phyloP scores from a whole-genome alignment of 2,113 vertebrate species.

The Pterophyllum scalare region DNA sequence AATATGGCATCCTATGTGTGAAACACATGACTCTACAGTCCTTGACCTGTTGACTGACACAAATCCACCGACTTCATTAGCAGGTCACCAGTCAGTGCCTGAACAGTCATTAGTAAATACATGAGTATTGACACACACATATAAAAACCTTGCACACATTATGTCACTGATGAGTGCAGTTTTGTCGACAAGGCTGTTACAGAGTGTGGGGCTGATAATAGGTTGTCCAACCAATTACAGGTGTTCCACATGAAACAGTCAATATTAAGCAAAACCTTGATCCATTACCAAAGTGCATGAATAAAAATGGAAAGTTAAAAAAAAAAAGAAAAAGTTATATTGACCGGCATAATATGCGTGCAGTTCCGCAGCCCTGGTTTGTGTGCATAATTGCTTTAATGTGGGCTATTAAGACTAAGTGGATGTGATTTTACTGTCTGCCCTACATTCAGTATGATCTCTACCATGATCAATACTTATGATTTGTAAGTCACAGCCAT shows the following conservation, averaged over 20 bases:
- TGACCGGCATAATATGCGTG: conserved; percentile 77
- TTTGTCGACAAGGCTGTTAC: conserved; percentile 72
- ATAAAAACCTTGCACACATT: conserved; percentile 79
- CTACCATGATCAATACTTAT: conserved; percentile 91
- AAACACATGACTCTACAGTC: conserved; percentile 71
- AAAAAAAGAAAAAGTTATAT: conserved; percentile 73
- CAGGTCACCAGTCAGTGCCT: conserved; percentile 74
- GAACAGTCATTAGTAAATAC: conserved; percentile 83
- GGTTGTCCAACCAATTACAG: conserved; percentile 77
- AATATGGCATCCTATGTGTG: neutral
- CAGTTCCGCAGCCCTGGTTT: conserved; percentile 85
- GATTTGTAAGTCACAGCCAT: conserved; percentile 91
- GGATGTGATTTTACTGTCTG: conserved; percentile 91
- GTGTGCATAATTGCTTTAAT: conserved; percentile 93
- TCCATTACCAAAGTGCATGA: conserved; percentile 81
- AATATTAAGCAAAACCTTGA: conserved; percentile 79
- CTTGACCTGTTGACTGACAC: conserved; percentile 83
- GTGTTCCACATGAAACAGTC: conserved; percentile 78
- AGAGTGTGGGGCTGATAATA: conserved; percentile 50
- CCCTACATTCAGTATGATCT: conserved; percentile 87
- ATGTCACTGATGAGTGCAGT: conserved; percentile 72
- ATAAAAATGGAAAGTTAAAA: conserved; percentile 76
- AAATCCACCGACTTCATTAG: conserved; percentile 84
- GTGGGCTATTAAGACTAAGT: conserved; percentile 96
- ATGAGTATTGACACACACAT: conserved; percentile 81